Percentiles rank a stretch among this genome's conserved stretches.
Conservation (phyloP, 2,113 vertebrate species). For the Motacilla tschutschensis region DNA sequence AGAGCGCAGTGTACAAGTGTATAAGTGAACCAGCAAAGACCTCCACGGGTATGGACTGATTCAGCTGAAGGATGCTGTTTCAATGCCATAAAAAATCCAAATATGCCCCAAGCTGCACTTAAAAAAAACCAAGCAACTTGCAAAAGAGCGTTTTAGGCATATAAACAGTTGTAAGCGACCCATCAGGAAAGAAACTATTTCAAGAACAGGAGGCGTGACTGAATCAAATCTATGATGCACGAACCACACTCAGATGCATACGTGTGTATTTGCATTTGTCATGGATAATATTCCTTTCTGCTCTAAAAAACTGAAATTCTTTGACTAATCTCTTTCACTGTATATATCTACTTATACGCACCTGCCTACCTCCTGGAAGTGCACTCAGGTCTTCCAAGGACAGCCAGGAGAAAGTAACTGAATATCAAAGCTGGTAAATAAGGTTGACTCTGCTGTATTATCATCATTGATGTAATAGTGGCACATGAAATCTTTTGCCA, state of each 20-base stretch:
- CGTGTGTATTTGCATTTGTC: not conserved
- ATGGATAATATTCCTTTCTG: not conserved
- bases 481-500: not conserved
- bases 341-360: not conserved
- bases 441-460: not conserved
- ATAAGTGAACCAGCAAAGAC: not conserved
- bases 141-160: not conserved
- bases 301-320: not conserved
- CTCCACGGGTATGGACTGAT: not conserved
- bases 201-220: not conserved
- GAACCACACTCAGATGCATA: not conserved
- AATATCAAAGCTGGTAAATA: conserved; percentile 1
- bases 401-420: not conserved
- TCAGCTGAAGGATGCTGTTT: not conserved
- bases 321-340: not conserved
- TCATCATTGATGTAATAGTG: not conserved
- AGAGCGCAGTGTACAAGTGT: not conserved
- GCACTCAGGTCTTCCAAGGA: not conserved
- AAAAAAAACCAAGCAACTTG: not conserved
- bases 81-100: not conserved
- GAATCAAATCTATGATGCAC: not conserved
- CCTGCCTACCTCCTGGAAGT: not conserved
- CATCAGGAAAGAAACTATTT: not conserved
- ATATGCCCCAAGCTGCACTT: not conserved
- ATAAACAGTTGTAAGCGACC: not conserved